phyloP scores from a whole-genome alignment of 2,888 invertebrate species.

The Rotaria macrura region DNA sequence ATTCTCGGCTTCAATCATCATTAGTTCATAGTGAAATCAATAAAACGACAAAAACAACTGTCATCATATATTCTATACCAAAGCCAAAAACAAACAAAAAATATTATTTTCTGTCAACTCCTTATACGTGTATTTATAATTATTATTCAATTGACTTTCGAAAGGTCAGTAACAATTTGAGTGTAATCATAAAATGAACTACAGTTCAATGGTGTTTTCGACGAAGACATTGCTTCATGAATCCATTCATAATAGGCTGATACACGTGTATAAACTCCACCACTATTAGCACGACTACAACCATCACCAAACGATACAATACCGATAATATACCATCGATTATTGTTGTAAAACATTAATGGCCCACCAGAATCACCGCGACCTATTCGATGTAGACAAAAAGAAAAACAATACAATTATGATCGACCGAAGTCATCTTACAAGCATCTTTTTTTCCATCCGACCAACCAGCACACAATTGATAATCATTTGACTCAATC shows the following conservation, averaged over 20 bases:
- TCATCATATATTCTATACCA: neutral
- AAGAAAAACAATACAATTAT: neutral
- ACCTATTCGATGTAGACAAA: neutral
- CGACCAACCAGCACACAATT: conserved; percentile 18
- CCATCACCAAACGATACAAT: conserved; percentile 31
- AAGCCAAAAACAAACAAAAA: neutral
- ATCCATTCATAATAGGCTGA: neutral
- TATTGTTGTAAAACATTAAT: conserved; percentile 6
- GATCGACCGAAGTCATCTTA: neutral
- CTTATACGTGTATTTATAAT: no score
- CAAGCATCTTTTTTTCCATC: conserved; percentile 28
- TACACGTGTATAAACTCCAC: conserved; percentile 16
- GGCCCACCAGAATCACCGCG: conserved; percentile 32
- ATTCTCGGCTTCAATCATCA: no score
- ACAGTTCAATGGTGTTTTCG: neutral
- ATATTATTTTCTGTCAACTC: neutral
- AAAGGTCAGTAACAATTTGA: neutral
- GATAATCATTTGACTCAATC: conserved; percentile 15
- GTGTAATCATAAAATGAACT: neutral
- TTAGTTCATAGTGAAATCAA: no score
- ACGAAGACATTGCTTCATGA: neutral
- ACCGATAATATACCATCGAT: conserved; percentile 27
- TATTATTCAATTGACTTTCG: neutral
- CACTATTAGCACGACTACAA: conserved; percentile 2
- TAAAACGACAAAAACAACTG: no score